These are phyloP conservation scores for Lerema accius DNA, from an alignment of 1,140 invertebrate genomes.

Conservation along the genomic window DNA sequence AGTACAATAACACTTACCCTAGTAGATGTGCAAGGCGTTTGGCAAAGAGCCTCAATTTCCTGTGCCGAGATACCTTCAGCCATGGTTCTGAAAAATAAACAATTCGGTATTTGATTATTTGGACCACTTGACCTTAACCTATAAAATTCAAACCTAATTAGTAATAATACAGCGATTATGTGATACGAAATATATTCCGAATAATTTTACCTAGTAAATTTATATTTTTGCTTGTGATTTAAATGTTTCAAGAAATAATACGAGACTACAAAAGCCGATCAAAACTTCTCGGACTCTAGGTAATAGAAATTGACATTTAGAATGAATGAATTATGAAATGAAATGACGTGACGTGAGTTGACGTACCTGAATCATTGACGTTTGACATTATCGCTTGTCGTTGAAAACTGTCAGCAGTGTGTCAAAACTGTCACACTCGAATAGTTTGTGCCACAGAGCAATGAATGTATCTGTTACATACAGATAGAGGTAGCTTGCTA, in stretches of 20 bases:
- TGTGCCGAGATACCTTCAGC: slow-evolving; percentile 83
- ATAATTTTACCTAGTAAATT: slow-evolving; percentile 4
- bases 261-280: neutral
- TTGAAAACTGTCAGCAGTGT: no score
- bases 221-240: neutral
- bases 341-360: neutral
- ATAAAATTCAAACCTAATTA: neutral
- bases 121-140: slow-evolving; percentile 15
- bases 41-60: slow-evolving; percentile 86
- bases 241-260: neutral
- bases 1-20: no score
- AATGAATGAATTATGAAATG: no score
- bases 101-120: neutral
- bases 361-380: no score
- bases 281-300: neutral
- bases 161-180: neutral
- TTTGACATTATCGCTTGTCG: no score
- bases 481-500: no score
- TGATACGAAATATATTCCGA: neutral
- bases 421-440: no score
- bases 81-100: slow-evolving; percentile 61
- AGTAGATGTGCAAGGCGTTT: slow-evolving; percentile 84
- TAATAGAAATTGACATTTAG: slow-evolving; percentile 10
- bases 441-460: no score
- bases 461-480: no score